Evolutionary conservation across 2,888 invertebrate species (phyloP).

Genomic region (Cantharis rustica): DNA sequence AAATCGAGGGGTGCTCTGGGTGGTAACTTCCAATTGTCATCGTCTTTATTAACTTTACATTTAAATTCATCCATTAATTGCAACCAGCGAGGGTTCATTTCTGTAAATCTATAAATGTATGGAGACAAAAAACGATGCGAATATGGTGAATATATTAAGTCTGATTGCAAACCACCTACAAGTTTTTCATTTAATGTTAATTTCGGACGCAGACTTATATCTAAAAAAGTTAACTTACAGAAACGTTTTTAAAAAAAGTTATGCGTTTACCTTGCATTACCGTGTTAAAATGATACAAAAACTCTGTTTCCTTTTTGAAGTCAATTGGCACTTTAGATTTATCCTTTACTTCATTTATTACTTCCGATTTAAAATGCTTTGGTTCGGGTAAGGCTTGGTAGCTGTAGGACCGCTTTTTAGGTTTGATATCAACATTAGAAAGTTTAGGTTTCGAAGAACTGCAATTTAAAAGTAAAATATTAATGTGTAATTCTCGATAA

Average conservation of each 20-base stretch:
- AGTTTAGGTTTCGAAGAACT: neutral
- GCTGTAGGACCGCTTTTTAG: neutral
- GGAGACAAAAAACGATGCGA: slow-evolving; percentile 79
- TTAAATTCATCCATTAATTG: slow-evolving; percentile 69
- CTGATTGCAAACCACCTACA: slow-evolving; percentile 47
- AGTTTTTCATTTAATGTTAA: slow-evolving; percentile 38
- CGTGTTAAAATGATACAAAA: neutral
- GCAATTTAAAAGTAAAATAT: neutral
- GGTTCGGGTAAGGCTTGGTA: neutral
- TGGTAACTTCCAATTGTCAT: slow-evolving; percentile 49
- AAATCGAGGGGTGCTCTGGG: slow-evolving; percentile 74
- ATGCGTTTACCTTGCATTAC: slow-evolving; percentile 36
- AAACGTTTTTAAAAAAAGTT: slow-evolving; percentile 16
- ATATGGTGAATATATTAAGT: slow-evolving; percentile 68
- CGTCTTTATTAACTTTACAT: slow-evolving; percentile 59
- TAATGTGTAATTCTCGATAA: too few species aligned
- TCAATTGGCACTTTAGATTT: neutral
- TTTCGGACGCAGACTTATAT: neutral
- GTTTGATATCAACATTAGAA: neutral
- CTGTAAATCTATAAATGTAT: slow-evolving; percentile 76
- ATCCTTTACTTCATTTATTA: neutral
- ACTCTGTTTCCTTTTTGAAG: neutral
- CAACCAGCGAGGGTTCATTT: slow-evolving; percentile 73
- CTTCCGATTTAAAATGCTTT: neutral
- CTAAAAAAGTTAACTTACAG: neutral